Evolutionary conservation across 2,797 vertebrate genomes (phyloP).

Genomic region (Amblyopsis hoosieri): DNA sequence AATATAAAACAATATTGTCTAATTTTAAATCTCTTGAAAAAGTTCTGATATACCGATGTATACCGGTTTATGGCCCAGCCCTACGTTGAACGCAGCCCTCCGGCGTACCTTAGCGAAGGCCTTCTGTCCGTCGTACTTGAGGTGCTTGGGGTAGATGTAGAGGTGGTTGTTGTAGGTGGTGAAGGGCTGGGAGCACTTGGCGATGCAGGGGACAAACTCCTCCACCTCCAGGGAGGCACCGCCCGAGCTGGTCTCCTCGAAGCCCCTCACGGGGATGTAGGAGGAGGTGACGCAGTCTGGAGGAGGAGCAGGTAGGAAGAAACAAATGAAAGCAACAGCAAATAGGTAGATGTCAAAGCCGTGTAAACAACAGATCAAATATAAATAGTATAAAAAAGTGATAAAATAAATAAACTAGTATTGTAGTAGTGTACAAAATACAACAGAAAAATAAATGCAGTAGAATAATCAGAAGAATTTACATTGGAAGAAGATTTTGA

Average conservation of each 20-base stretch:
- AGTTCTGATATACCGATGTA: no score
- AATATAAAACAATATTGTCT: no score
- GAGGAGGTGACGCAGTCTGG: conserved; percentile 94
- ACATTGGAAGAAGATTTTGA: no score
- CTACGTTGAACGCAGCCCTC: neutral
- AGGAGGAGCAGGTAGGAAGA: conserved; percentile 16
- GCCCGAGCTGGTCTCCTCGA: conserved; percentile 79
- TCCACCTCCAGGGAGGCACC: conserved; percentile 88
- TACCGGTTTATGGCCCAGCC: no score
- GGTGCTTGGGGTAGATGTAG: conserved; percentile 92
- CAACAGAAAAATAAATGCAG: neutral
- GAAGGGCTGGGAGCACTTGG: conserved; percentile 93
- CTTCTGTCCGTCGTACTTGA: conserved; percentile 96
- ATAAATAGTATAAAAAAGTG: no score
- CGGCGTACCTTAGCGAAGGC: conserved; percentile 89
- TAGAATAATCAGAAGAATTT: no score
- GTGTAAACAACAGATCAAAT: no score
- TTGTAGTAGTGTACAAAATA: neutral
- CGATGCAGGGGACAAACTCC: conserved; percentile 94
- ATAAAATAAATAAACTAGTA: no score
- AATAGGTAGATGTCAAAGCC: no score
- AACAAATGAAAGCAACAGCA: neutral
- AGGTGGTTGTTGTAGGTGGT: conserved; percentile 96
- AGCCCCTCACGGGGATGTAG: conserved; percentile 92
- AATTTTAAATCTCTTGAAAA: no score